Conservation (phyloP, 2,888 invertebrate genomes). For the Polyploca ridens region DNA sequence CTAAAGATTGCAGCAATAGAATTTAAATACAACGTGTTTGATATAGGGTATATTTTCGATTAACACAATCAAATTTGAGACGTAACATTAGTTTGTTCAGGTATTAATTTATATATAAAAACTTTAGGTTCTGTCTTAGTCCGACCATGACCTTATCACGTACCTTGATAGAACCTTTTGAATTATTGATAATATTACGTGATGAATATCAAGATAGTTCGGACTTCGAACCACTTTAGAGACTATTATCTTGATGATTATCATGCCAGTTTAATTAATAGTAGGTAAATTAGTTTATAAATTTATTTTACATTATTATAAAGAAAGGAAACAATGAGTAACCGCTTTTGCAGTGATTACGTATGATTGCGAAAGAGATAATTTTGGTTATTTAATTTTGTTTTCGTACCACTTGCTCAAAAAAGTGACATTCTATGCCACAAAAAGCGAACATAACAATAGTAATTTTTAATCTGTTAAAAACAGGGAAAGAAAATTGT, state of each 20-base stretch:
- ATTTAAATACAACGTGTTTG: too few relatives aligned
- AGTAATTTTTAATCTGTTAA: too few relatives aligned
- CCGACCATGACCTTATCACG: not conserved
- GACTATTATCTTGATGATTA: not conserved
- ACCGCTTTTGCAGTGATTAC: not conserved
- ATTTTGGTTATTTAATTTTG: not conserved
- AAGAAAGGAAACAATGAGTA: not conserved
- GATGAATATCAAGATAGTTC: not conserved
- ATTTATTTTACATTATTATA: not conserved
- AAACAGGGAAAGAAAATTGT: too few relatives aligned
- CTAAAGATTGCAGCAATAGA: too few relatives aligned
- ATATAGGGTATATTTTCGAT: too few relatives aligned
- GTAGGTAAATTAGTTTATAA: not conserved
- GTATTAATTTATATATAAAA: not conserved
- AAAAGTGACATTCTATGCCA: too few relatives aligned
- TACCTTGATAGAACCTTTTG: not conserved
- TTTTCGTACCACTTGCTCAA: too few relatives aligned
- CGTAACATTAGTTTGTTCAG: too few relatives aligned
- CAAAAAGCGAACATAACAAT: too few relatives aligned
- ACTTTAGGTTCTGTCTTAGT: not conserved
- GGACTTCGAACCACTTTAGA: not conserved
- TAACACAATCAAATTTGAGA: too few relatives aligned
- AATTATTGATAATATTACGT: conserved; percentile 4
- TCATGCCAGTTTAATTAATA: not conserved
- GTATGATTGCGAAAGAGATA: not conserved